These are phyloP conservation scores for Bradysia coprophila DNA, from an alignment of 1,140 invertebrate genomes.

Conservation along the genomic window DNA sequence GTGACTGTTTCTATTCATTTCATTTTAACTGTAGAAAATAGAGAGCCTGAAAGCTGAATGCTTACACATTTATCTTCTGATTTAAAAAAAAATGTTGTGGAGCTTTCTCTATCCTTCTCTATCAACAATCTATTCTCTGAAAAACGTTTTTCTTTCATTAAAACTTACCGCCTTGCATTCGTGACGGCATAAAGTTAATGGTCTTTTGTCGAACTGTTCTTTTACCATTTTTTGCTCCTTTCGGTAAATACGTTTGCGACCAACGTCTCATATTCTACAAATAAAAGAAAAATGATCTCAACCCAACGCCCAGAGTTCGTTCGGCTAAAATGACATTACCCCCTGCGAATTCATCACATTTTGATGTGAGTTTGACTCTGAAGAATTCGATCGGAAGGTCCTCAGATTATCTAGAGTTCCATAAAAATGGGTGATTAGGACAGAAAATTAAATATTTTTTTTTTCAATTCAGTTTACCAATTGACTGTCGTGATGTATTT, in stretches of 20 bases:
- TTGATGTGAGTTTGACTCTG: neutral
- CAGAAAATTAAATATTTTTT: neutral
- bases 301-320: too few species aligned
- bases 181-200: slow-evolving; percentile 4
- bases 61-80: too few species aligned
- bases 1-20: too few species aligned
- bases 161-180: slow-evolving; percentile 1
- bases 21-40: too few species aligned
- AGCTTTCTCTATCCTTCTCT: too few species aligned
- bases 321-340: neutral
- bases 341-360: neutral
- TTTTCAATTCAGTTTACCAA: too few species aligned
- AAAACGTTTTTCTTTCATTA: too few species aligned
- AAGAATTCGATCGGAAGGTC: neutral
- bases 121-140: too few species aligned
- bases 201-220: slow-evolving; percentile 3
- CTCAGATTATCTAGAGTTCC: neutral
- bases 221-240: slow-evolving; percentile 1
- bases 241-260: slow-evolving; percentile 5
- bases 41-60: too few species aligned
- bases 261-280: slow-evolving; percentile 4
- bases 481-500: too few species aligned
- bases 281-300: neutral
- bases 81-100: neutral
- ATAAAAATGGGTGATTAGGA: neutral